Evolutionary conservation across 2,113 vertebrate species (phyloP).

Genomic region (Dipodomys ordii): DNA sequence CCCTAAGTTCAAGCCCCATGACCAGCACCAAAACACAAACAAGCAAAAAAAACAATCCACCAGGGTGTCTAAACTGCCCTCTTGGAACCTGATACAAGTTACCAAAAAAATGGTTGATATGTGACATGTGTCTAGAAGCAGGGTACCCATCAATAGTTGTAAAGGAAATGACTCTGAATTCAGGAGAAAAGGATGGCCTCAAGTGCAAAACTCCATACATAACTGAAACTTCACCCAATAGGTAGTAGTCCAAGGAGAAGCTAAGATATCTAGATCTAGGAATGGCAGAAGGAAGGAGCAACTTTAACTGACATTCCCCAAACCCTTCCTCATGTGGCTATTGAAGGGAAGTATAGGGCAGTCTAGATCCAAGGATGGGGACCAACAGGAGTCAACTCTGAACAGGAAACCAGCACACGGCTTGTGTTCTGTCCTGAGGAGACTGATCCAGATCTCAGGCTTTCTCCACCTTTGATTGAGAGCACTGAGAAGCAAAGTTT

Average conservation of each 20-base stretch:
- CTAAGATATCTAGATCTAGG: not conserved
- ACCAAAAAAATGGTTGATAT: not conserved
- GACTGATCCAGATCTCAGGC: not conserved
- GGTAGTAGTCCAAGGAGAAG: not conserved
- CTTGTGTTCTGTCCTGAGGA: not conserved
- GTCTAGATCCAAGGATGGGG: not conserved
- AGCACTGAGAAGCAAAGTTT: not conserved
- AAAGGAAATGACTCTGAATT: not conserved
- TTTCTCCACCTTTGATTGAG: not conserved
- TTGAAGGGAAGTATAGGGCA: not conserved
- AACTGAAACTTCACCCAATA: not conserved
- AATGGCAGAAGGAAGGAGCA: not conserved
- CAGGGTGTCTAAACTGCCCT: not conserved
- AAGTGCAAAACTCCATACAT: not conserved
- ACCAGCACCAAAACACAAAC: too few species aligned
- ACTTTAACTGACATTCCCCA: too few species aligned
- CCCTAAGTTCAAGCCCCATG: too few species aligned
- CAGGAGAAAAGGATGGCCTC: not conserved
- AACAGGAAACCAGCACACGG: not conserved
- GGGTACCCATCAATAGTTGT: not conserved
- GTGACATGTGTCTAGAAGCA: too few species aligned
- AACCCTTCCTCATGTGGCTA: too few species aligned
- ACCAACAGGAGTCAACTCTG: not conserved
- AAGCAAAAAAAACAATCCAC: too few species aligned
- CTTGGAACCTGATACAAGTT: not conserved